These are phyloP conservation scores for Cheilosia variabilis DNA, from an alignment of 2,888 invertebrate genomes.

Conservation along the genomic window DNA sequence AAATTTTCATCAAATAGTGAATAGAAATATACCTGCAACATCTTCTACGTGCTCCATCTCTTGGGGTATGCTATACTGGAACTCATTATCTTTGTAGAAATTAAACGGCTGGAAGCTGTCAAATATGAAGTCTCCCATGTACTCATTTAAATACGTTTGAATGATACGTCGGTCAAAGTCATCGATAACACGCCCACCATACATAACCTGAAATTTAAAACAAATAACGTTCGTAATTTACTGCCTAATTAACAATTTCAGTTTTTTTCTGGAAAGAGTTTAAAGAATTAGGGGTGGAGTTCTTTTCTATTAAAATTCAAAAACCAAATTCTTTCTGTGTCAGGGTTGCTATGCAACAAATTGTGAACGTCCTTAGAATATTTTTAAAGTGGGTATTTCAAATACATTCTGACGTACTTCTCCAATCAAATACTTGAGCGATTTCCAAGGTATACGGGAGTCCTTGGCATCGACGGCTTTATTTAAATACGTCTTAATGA, in stretches of 20 bases:
- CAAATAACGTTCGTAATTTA: too few relatives aligned
- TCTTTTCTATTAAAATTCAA: background rate
- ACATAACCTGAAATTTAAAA: conserved; percentile 89
- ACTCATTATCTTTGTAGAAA: conserved; percentile 90
- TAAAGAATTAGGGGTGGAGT: too few relatives aligned
- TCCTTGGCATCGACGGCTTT: conserved; percentile 86
- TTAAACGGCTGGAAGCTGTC: conserved; percentile 96
- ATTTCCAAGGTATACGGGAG: conserved; percentile 92
- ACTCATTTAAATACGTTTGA: conserved; percentile 95
- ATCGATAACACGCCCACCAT: conserved; percentile 96
- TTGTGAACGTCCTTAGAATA: too few relatives aligned
- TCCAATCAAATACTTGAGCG: conserved; percentile 95
- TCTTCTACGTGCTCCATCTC: conserved; percentile 76
- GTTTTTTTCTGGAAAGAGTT: too few relatives aligned
- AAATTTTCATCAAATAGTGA: background rate
- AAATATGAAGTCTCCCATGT: conserved; percentile 97
- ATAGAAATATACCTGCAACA: conserved; percentile 23
- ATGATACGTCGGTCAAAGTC: conserved; percentile 95
- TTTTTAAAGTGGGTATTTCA: too few relatives aligned
- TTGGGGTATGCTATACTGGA: conserved; percentile 91
- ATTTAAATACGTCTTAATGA: conserved; percentile 92
- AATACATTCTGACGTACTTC: conserved; percentile 85
- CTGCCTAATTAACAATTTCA: too few relatives aligned
- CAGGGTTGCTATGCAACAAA: too few relatives aligned
- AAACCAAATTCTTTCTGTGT: too few relatives aligned